Percentiles rank a stretch among this genome's conserved stretches.
Evolutionary conservation across 2,797 vertebrate species (phyloP).

Genomic region (Spinus pinus): DNA sequence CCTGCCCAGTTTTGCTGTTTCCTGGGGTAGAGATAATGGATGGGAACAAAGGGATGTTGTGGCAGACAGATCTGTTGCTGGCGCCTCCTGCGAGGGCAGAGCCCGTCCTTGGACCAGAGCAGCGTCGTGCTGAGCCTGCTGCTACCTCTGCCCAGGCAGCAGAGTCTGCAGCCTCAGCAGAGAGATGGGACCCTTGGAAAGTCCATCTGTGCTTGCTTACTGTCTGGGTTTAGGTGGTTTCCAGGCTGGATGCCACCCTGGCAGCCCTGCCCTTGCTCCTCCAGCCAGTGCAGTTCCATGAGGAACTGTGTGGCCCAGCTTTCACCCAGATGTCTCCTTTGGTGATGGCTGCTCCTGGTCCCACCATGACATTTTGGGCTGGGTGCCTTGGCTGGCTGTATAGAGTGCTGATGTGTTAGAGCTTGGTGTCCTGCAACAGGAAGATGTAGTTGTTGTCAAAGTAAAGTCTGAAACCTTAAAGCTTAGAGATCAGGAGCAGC

Average conservation of each 20-base stretch:
- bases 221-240: not conserved
- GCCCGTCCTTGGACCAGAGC: not conserved
- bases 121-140: rapidly evolving
- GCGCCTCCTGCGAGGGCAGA: not conserved
- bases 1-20: not conserved
- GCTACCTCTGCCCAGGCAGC: not conserved
- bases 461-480: not conserved
- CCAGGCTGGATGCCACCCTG: not conserved
- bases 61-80: not conserved
- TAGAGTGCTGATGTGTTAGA: not conserved
- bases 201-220: not conserved
- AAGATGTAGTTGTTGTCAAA: not conserved
- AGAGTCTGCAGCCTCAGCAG: not conserved
- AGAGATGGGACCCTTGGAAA: not conserved
- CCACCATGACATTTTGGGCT: not conserved
- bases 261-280: not conserved
- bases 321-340: rapidly evolving
- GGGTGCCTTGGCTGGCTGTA: not conserved
- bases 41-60: not conserved
- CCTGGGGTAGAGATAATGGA: not conserved
- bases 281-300: rapidly evolving
- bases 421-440: not conserved
- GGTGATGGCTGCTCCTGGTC: not conserved
- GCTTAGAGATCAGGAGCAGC: not conserved
- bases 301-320: not conserved